phyloP scores from a whole-genome alignment of 2,888 invertebrate genomes.

The Dryococelus australis region DNA sequence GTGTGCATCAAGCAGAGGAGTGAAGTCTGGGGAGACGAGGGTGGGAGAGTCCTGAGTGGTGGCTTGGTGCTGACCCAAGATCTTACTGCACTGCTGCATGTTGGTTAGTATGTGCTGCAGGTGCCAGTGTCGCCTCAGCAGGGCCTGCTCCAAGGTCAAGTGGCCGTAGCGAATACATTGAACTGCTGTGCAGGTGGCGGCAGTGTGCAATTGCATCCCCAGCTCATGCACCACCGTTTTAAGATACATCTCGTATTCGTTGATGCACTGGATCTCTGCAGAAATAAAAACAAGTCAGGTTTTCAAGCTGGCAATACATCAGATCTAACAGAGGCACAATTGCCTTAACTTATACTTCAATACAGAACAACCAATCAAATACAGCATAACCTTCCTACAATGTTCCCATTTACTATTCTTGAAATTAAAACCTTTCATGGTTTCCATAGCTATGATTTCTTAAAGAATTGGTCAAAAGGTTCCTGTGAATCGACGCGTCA shows the following conservation, averaged over 20 bases:
- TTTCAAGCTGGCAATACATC: not conserved
- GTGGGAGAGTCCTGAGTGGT: not conserved
- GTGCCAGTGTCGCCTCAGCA: slow-evolving; percentile 85
- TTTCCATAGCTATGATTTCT: too few relatives aligned
- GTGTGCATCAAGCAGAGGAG: too few relatives aligned
- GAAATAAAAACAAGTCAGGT: slow-evolving; percentile 50
- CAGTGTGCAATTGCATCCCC: slow-evolving; percentile 78
- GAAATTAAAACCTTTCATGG: too few relatives aligned
- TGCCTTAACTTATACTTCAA: not conserved
- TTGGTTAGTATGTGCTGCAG: slow-evolving; percentile 73
- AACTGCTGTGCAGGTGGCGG: slow-evolving; percentile 81
- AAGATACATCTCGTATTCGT: slow-evolving; percentile 82
- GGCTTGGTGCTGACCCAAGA: slow-evolving; percentile 56
- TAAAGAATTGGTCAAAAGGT: too few relatives aligned
- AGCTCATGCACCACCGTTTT: slow-evolving; percentile 82
- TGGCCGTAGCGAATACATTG: slow-evolving; percentile 85
- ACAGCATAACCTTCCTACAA: too few relatives aligned
- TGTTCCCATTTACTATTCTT: too few relatives aligned
- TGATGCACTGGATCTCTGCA: slow-evolving; percentile 85
- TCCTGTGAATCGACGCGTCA: too few relatives aligned
- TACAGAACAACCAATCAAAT: not conserved
- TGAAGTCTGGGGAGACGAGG: not conserved
- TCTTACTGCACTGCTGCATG: slow-evolving; percentile 64
- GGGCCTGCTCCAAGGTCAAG: slow-evolving; percentile 76
- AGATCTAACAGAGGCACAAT: too few relatives aligned